Base-by-base conservation (phyloP, 2,113 vertebrate genomes). In the Dendrocopos noguchii region DNA sequence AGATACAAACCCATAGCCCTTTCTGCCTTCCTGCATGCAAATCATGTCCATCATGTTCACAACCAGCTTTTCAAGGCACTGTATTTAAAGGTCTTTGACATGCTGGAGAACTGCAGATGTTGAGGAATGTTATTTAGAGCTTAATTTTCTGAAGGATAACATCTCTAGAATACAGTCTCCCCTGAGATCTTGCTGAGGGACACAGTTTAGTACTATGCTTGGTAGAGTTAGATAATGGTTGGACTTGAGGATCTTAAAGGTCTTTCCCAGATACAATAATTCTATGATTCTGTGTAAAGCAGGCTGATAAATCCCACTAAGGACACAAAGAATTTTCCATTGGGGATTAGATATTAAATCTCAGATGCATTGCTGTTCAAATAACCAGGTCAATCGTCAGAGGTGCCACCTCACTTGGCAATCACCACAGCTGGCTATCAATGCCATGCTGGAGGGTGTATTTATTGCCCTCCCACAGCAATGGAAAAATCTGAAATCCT, bases 401-500 rank as follows among this genome's bases (percentile, higher is more conserved):
- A 95, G 34, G 87, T 91, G 73, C 57, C 87, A 67, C 34, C 70
- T 84, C 70, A 25, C 61, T 86, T 82, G 55, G 83, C 87, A 88
- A 9, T 61, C 46, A 25, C 29, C 9, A 8, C 80, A 79, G 86
- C 50, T 88, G 5, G 1, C 70, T 82, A 70, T 74, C 44, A 71
- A 94, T 84, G 84, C 42, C 1, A 0, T 75, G 88, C 93, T 91
- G 80, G 73, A 94, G 86, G 94, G 83, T 86, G 34, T 63, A 60
- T 94, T 94, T 93, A 90, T 90, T 0, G 12, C 55, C 39, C 66
- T 90, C 70, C 80, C 77, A 91, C 50, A 84, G 70, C 87, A 72
- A 81, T 80, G 90, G 94, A 93, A 95, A 96, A 95, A 86, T 61
- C 82, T 78, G 70, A 90, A 78, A 53, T 63, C 65, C 61, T 67